Evolutionary conservation across 2,888 invertebrate genomes (phyloP).

Genomic region (Theodoxus fluviatilis): DNA sequence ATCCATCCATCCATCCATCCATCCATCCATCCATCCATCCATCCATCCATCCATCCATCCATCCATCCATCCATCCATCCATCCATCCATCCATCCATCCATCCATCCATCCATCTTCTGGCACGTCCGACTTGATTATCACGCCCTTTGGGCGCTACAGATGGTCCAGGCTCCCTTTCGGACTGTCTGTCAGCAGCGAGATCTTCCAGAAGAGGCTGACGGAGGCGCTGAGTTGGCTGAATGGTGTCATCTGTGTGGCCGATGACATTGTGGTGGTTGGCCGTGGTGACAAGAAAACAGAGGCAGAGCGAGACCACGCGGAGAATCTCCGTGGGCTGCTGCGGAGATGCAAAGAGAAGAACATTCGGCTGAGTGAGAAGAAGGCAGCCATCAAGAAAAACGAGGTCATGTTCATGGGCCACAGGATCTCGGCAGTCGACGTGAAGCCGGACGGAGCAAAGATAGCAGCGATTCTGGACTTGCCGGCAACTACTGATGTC

Average conservation of each 20-base stretch:
- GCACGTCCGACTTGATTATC: conserved; percentile 25
- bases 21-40: too few species aligned
- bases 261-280: conserved; percentile 35
- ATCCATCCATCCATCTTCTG: too few species aligned
- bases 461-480: conserved; percentile 33
- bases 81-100: too few species aligned
- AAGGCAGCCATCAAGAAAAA: conserved; percentile 1
- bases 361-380: conserved; percentile 25
- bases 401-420: conserved; percentile 33
- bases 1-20: too few species aligned
- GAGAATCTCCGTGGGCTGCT: conserved; percentile 25
- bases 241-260: conserved; percentile 31
- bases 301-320: conserved; percentile 29
- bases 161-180: conserved; percentile 27
- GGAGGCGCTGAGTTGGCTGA: conserved; percentile 29
- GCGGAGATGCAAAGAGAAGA: conserved; percentile 22
- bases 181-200: conserved; percentile 30
- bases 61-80: too few species aligned
- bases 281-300: conserved; percentile 30
- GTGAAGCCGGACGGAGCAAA: conserved; percentile 33
- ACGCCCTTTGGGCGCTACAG: conserved; percentile 28
- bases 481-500: conserved; percentile 33
- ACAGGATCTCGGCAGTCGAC: conserved; percentile 34
- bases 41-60: too few species aligned
- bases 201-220: conserved; percentile 33